Base-by-base conservation (phyloP, 2,797 vertebrate genomes). In the Falco biarmicus region DNA sequence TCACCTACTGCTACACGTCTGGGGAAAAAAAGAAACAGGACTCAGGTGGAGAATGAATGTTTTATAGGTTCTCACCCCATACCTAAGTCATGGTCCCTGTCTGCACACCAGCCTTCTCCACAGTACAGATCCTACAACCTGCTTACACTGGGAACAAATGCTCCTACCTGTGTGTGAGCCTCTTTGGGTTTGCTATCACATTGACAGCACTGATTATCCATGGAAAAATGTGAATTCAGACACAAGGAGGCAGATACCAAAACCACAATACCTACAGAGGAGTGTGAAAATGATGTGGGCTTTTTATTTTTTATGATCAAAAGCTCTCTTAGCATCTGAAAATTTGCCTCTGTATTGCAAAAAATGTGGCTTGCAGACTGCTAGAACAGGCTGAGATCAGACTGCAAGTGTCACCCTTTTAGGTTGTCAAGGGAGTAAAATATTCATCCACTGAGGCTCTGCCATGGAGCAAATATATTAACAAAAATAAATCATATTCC, bases 401-500 rank as follows among this genome's bases (percentile, higher is more conserved):
- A 43, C 32, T 65, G 1, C 17, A 74, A 83, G 65, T 84, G 54
- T 31, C 26, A 15, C 71, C 73, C 59, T 76, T 84, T 75, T 60
- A 75, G 75, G 84, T 59, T 89, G 63, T 91, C 70, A 85, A 5
- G 3, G 6, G 76, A 75, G 66, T 78, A 96, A 96, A 93, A 85
- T 93, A 92, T 92, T 92, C 90, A 83, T 89, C 89, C 92, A 88
- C 41, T 0, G 80, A 77, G 94, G 77, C 81, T 69, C 60, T 86
- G 69, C 61, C 65, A 41, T 1, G 7, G 87, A 92, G 76, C 32
- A 95, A 95, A 94, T 59, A 26, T 53, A 90, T 93, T 78, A 95
- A 84, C 47, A 90, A 68, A 94, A 81, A 32, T 19, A 95, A 81
- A 90, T 71, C 4, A 45, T 82, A 77, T 63, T 76, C 63, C 84